These are phyloP conservation scores for Danionella dracula DNA, from an alignment of 2,797 vertebrate species.

Conservation along the genomic window DNA sequence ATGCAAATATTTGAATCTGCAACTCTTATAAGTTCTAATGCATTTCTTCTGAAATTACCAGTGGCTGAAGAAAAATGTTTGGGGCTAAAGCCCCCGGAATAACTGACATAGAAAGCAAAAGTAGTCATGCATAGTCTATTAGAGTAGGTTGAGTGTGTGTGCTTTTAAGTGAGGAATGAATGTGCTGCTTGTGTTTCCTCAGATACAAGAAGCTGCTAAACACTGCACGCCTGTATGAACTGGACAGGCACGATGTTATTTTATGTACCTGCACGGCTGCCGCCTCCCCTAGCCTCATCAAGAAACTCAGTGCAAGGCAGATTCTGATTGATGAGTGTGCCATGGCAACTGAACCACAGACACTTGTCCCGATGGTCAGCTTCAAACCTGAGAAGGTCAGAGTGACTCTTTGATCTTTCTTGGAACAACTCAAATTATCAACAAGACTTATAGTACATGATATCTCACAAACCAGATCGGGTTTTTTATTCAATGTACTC, in stretches of 20 bases:
- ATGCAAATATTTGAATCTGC: too few species aligned
- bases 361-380: conserved; percentile 73
- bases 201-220: conserved; percentile 59
- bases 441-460: too few species aligned
- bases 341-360: conserved; percentile 80
- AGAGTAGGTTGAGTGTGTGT: neutral
- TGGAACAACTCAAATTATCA: too few species aligned
- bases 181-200: neutral
- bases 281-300: conserved; percentile 31
- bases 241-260: conserved; percentile 60
- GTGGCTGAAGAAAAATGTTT: too few species aligned
- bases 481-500: too few species aligned
- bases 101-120: too few species aligned
- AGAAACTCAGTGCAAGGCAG: conserved; percentile 55
- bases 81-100: too few species aligned
- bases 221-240: conserved; percentile 48
- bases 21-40: too few species aligned
- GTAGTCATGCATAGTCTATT: too few species aligned
- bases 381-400: conserved; percentile 65
- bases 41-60: too few species aligned
- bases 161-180: neutral
- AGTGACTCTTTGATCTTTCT: neutral
- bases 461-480: too few species aligned
- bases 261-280: conserved; percentile 72
- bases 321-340: conserved; percentile 75